Base-by-base conservation (phyloP, 2,888 invertebrate genomes). In the Idaea dimidiata region DNA sequence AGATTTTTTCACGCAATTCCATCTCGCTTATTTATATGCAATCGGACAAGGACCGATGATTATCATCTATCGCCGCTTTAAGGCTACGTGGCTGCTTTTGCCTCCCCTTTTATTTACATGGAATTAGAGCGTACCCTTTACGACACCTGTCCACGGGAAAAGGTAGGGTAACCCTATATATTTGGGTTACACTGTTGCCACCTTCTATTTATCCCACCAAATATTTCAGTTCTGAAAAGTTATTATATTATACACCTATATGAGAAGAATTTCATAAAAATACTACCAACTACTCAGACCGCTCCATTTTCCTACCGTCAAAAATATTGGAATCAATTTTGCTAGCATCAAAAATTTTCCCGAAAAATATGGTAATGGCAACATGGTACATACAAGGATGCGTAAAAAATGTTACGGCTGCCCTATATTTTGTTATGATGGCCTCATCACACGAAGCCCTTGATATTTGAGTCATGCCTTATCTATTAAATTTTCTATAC, bases 341-440 rank as follows among this genome's bases (percentile, higher is more conserved):
- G 54, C 17, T 17, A 55, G 54, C 24, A 55, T 17, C 16, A 55
- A 55, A 55, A 55, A 55, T 16, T 55, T 60, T 60, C 60, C 58
- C 6, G 24, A 58, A 16, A 63, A 33, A 55, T 54, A 63, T 24
- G 58, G 60, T 63, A 55, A 56, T 63, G 58, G 59, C 59, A 62
- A 62, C 54, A 32, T 24, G 54, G 16, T 60, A 58, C 58, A 59
- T 32, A 56, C 18, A 33, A 63, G 43, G 58, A 60, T 55, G 54
- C 16, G 61, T 55, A 55, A 61, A 58, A 63, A 60, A 60, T 63
- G 60, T 60, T 58, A 63, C 33, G 58, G 58, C 58, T 18, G 17
- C 24, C 54, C 53, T 58, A 17, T 58, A 53, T 57, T 63, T 63
- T 56, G 58, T 17, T 58, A 55, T 24, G 58, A 63, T 63, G 60